Base-by-base conservation (phyloP, 2,888 invertebrate genomes). In the Operophtera brumata region DNA sequence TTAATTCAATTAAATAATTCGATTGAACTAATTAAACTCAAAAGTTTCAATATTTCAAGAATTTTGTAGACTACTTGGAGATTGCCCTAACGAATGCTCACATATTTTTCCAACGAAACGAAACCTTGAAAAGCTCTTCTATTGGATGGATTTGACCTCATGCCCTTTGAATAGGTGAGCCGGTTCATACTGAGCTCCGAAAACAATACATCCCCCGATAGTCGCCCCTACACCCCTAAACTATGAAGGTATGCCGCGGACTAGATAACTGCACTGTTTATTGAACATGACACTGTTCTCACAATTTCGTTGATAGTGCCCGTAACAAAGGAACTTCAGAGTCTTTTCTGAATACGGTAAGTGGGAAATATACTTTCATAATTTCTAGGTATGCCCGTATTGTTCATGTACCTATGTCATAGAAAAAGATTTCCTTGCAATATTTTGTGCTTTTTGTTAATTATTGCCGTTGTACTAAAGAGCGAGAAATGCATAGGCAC, bases 241-340 rank as follows among this genome's bases (percentile, higher is more conserved):
- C 41, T 40, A 47, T 47, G 47, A 46, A 54, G 52, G 43, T 64
- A 57, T 71, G 59, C 67, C 60, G 64, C 61, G 64, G 62, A 70
- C 73, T 74, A 76, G 73, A 72, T 75, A 75, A 75, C 75, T 71
- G 67, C 65, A 53, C 67, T 66, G 69, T 73, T 74, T 75, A 77
- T 73, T 71, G 70, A 65, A 69, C 67, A 58, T 65, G 65, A 65
- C 67, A 67, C 66, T 64, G 62, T 69, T 61, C 69, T 61, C 65
- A 64, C 61, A 59, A 64, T 66, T 68, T 65, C 66, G 60, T 62
- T 59, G 28, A 62, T 64, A 68, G 66, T 59, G 51, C 56, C 47
- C 45, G 28, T 51, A 45, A 54, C 50, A 59, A 52, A 55, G 45
- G 47, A 54, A 48, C 46, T 51, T 47, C 44, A 40, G 39, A 44